Base-by-base conservation (phyloP, 2,888 invertebrate genomes). In the Cerastis leucographa region DNA sequence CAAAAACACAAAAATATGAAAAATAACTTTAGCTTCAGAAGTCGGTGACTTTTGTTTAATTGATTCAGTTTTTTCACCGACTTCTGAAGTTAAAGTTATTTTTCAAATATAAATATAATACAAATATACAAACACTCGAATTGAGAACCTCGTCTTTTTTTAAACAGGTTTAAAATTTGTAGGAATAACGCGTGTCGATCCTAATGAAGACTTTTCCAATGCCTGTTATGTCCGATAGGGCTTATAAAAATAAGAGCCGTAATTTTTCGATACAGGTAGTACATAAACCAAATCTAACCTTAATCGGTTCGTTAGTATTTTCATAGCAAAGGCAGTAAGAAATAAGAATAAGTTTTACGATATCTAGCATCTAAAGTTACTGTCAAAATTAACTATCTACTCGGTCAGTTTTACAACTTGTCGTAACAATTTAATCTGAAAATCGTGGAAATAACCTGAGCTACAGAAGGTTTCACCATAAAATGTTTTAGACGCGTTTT, bases 341-440 rank as follows among this genome's bases (percentile, higher is more conserved):
- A 68, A 51, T 69, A 79, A 79, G 12, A 79, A 51, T 76, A 80
- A 49, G 49, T 78, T 72, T 78, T 35, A 74, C 25, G 35, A 61
- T 29, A n/a, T 22, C 74, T 49, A 72, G 22, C 1, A 44, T 66
- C 56, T 25, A 64, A 25, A 54, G 42, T 46, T 19, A 61, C 67
- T 35, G 40, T 29, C 67, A n/a, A 62, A 66, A 81, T 78, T 46
- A 61, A 29, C 44, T 68, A 56, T 51, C 25, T 25, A 8, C 44
- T 51, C 61, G 64, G 67, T 68, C 68, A 64, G 49, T 56, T 81
- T 75, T 68, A 75, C 17, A 62, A 14, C 67, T 56, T 49, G 67
- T 82, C 67, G 62, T 82, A 79, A 75, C 79, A 82, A 75, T 75
- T 49, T 82, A 67, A 82, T 68, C 54, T 82, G 42, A 35, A 81